A percentile compares a stretch with the other conserved stretches of the same genome.
These are phyloP conservation scores for Limnothrissa miodon DNA, from an alignment of 2,113 vertebrate genomes.

Conservation along the genomic window DNA sequence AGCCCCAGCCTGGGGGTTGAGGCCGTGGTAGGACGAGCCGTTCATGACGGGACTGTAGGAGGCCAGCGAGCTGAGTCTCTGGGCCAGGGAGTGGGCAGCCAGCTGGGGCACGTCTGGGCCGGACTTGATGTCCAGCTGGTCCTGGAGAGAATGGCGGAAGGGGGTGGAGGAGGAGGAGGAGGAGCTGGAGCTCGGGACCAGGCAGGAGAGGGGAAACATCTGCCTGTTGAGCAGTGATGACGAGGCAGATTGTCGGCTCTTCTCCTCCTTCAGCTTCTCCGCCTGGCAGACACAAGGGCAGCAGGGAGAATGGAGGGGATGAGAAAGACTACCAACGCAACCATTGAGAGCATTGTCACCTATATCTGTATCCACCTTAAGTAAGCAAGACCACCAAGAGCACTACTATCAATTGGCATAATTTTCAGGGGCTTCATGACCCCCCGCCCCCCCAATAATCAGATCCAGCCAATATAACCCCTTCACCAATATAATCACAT, in stretches of 20 bases:
- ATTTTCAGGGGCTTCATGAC: too few species aligned
- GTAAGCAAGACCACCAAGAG: too few species aligned
- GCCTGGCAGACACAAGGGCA: conserved; percentile 64
- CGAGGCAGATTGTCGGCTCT: conserved; percentile 75
- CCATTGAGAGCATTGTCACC: conserved; percentile 44
- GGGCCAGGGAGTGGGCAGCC: conserved; percentile 55
- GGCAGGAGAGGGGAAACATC: conserved; percentile 79
- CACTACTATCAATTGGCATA: too few species aligned
- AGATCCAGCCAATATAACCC: too few species aligned
- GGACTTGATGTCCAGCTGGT: conserved; percentile 69
- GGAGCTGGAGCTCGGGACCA: conserved; percentile 76
- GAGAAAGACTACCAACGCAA: conserved; percentile 42
- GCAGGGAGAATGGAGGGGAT: conserved; percentile 1
- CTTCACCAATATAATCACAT: too few species aligned
- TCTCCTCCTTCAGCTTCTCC: conserved; percentile 87
- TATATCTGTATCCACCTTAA: too few species aligned
- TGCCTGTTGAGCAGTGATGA: conserved; percentile 84
- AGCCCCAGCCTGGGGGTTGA: conserved; percentile 56
- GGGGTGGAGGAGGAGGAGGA: conserved; percentile 76
- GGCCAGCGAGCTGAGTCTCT: conserved; percentile 65
- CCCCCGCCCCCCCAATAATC: too few species aligned
- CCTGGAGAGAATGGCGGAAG: conserved; percentile 72
- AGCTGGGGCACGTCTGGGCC: conserved; percentile 59
- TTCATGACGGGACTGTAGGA: conserved; percentile 71
- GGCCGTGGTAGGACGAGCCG: conserved; percentile 66